Percentiles rank a stretch among this genome's conserved stretches.
phyloP scores from a whole-genome alignment of 2,888 invertebrate species.

The Desoria tigrina region DNA sequence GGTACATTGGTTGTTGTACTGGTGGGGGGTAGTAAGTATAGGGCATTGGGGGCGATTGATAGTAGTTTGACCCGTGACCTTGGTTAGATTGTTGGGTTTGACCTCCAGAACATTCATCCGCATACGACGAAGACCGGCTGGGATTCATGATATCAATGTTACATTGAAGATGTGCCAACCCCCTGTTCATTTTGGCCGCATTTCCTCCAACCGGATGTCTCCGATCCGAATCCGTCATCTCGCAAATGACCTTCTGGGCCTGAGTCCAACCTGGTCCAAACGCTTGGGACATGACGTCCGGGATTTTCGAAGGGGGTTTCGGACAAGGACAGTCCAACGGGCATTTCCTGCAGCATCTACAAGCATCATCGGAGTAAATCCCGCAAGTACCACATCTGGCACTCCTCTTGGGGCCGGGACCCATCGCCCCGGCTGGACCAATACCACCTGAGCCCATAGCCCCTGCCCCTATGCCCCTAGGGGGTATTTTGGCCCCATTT shows the following conservation, averaged over 20 bases:
- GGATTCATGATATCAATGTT: neutral
- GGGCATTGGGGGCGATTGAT: no score
- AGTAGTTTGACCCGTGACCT: no score
- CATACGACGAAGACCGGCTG: no score
- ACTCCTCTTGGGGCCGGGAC: conserved; percentile 32
- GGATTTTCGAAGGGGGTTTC: conserved; percentile 16
- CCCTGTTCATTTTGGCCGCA: conserved; percentile 15
- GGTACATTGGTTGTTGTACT: no score
- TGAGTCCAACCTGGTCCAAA: conserved; percentile 32
- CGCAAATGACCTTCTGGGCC: conserved; percentile 22
- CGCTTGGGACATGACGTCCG: conserved; percentile 25
- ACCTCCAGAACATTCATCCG: no score
- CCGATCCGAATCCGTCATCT: conserved; percentile 30
- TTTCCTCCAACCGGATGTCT: conserved; percentile 29
- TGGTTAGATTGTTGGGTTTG: no score
- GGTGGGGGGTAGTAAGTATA: no score
- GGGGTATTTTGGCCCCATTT: conserved; percentile 29
- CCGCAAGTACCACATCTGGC: conserved; percentile 44
- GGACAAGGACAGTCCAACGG: conserved; percentile 42
- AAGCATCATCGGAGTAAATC: conserved; percentile 38
- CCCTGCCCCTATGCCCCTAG: no score
- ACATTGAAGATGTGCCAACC: no score
- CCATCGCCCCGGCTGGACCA: conserved; percentile 26
- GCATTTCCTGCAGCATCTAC: conserved; percentile 40
- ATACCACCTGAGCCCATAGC: no score